Conservation (phyloP, 2,113 vertebrate species). For the Pycnonotus jocosus region DNA sequence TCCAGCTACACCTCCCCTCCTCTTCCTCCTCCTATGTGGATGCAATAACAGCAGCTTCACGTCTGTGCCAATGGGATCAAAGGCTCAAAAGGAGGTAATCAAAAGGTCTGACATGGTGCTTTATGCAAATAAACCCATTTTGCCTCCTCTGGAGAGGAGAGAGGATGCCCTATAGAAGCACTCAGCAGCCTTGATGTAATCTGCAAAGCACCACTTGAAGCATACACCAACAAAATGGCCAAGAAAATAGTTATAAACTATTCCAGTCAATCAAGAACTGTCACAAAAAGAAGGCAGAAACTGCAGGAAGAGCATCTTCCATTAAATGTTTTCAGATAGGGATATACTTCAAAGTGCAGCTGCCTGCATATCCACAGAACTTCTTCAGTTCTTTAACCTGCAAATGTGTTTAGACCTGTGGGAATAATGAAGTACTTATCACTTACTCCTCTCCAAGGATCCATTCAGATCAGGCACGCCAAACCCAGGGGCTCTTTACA, state of each 20-base stretch:
- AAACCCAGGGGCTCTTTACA: not conserved
- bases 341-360: not conserved
- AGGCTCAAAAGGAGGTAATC: not conserved
- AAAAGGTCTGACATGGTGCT: not conserved
- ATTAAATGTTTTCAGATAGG: not conserved
- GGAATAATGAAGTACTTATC: not conserved
- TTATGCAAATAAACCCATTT: not conserved
- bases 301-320: not conserved
- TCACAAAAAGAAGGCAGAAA: not conserved
- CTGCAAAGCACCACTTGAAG: not conserved
- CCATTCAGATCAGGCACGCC: not conserved
- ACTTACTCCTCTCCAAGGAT: not conserved
- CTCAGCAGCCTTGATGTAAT: not conserved
- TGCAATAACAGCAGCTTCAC: not conserved
- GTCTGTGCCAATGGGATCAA: not conserved
- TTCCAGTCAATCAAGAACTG: not conserved
- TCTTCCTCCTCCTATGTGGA: not conserved
- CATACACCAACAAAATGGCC: not conserved
- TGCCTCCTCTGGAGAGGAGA: not conserved
- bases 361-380: not conserved
- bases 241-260: not conserved
- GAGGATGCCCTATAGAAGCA: not conserved
- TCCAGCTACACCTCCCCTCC: not conserved
- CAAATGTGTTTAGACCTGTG: rapidly evolving
- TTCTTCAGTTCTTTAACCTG: not conserved